Conservation (phyloP, 2,888 invertebrate species). For the Pimpla rufipes region DNA sequence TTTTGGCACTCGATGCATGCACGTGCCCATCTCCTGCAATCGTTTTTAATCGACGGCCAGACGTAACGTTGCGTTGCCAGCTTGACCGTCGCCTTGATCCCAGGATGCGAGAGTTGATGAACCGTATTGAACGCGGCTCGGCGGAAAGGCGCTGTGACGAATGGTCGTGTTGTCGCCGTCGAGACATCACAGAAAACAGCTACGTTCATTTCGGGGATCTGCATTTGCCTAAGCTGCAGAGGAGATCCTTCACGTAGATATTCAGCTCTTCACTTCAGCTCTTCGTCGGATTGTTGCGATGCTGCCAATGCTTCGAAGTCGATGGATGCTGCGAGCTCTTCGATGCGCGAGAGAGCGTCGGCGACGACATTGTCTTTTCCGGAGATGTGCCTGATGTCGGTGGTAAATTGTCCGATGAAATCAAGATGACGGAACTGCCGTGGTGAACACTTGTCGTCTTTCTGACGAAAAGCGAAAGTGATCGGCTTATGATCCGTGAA, state of each 20-base stretch:
- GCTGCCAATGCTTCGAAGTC: slow-evolving; percentile 9
- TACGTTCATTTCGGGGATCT: slow-evolving; percentile 15
- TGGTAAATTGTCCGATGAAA: slow-evolving; percentile 2
- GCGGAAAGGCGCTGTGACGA: slow-evolving; percentile 63
- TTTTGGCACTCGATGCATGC: slow-evolving; percentile 76
- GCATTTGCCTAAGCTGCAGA: slow-evolving; percentile 38
- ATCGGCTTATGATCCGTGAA: slow-evolving; percentile 19
- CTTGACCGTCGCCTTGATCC: too few species aligned
- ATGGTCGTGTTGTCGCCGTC: slow-evolving; percentile 51
- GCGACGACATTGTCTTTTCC: slow-evolving; percentile 21
- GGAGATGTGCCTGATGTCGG: background rate
- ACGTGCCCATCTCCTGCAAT: slow-evolving; percentile 75
- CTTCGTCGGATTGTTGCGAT: slow-evolving; percentile 33
- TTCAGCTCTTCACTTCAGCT: background rate
- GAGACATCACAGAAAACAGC: slow-evolving; percentile 60
- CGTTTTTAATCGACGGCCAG: slow-evolving; percentile 77
- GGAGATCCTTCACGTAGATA: slow-evolving; percentile 19
- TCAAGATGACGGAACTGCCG: slow-evolving; percentile 9
- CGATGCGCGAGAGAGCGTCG: slow-evolving; percentile 10
- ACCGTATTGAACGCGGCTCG: slow-evolving; percentile 67
- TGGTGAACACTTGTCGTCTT: slow-evolving; percentile 7
- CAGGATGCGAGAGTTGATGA: slow-evolving; percentile 77
- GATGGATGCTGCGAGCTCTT: background rate
- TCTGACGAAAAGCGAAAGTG: slow-evolving; percentile 1
- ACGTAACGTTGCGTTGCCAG: too few species aligned